Evolutionary conservation across 2,888 invertebrate genomes (phyloP), one percentile per base, ranked within the genome.

Genomic region (Apoderus coryli): DNA sequence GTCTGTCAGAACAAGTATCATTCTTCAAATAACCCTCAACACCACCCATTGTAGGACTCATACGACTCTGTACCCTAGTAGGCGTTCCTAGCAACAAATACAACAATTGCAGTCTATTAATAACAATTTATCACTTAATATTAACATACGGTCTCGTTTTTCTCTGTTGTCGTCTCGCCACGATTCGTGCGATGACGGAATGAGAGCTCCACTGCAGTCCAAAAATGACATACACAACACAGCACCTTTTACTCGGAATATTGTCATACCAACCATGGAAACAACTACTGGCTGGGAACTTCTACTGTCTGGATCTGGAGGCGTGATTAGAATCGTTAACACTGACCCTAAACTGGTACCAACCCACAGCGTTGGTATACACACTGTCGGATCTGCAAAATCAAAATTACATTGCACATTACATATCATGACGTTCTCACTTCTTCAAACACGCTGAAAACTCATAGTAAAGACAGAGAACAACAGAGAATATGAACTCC

Each of bases 301-400:
- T 51, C 89, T 65, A 44, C 71, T 69, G 56, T 90, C 89, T 31
- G 76, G 66, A 50, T 80, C 76, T 36, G 80, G 75, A 44, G 82
- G 76, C 55, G 72, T 79, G 54, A 96, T 75, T 59, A 82, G 76
- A 60, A 96, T 76, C 40, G 92, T 89, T 50, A 96, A 71, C 55
- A 93, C 86, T 35, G 95, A 92, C 48, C 98, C 98, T 49, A 88
- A 70, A 59, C 89, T 90, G 45, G 95, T 96, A 49, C 98, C 96
- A 49, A 96, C 79, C 96, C 96, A 98, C 43, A 98, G 65, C 47
- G 92, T 92, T 44, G 96, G 92, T 49, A 69, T 61, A 53, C 80
- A 67, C 47, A 76, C 70, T 57, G 74, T 72, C 47, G 81, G 76
- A 64, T 93, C 93, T 92, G 58, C 13, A 51, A 48, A 35, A 19